Evolutionary conservation across 2,888 invertebrate species (phyloP).

Genomic region (Eupithecia abbreviata): DNA sequence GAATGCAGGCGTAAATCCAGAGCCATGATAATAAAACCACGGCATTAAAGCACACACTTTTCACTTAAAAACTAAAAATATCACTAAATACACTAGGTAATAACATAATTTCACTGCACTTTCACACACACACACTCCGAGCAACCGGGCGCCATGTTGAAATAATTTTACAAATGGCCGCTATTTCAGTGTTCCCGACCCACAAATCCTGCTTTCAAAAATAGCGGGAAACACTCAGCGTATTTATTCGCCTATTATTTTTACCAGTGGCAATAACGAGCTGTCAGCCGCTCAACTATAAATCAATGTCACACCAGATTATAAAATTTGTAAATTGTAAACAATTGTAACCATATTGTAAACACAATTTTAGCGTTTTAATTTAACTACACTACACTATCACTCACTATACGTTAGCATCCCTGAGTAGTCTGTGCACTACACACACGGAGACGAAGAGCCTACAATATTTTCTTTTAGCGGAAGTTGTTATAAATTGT

Average conservation of each 20-base stretch:
- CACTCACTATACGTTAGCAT: too few relatives aligned
- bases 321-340: too few relatives aligned
- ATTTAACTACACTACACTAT: too few relatives aligned
- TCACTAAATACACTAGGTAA: slow-evolving; percentile 81
- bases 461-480: not conserved
- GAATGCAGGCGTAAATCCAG: slow-evolving; percentile 98
- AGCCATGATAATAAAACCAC: slow-evolving; percentile 84
- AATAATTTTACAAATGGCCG: slow-evolving; percentile 77
- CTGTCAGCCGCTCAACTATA: not conserved
- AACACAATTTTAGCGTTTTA: too few relatives aligned
- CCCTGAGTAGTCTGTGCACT: too few relatives aligned
- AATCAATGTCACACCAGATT: too few relatives aligned
- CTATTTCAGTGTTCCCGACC: slow-evolving; percentile 42
- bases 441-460: too few relatives aligned
- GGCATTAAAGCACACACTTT: slow-evolving; percentile 83
- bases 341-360: too few relatives aligned
- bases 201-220: not conserved
- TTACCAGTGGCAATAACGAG: not conserved
- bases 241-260: not conserved
- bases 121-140: slow-evolving; percentile 84
- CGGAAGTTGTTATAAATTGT: not conserved
- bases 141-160: slow-evolving; percentile 84
- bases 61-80: slow-evolving; percentile 83
- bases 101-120: slow-evolving; percentile 85
- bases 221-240: not conserved